Evolutionary conservation across 2,888 invertebrate genomes (phyloP).

Genomic region (Colostygia pectinataria): DNA sequence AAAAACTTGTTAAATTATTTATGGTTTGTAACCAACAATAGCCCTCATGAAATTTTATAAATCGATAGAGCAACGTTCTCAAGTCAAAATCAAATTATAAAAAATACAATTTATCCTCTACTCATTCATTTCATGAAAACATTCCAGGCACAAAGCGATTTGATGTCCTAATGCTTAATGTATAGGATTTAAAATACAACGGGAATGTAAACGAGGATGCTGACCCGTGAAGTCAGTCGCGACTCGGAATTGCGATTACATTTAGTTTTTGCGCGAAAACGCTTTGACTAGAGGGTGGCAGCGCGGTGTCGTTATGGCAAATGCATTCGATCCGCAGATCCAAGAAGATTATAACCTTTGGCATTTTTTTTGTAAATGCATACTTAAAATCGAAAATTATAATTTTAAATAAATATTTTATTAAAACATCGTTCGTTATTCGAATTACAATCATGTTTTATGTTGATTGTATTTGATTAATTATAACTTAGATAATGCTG

Average conservation of each 20-base stretch:
- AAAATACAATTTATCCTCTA: constrained; percentile 14
- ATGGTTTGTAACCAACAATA: too few species aligned
- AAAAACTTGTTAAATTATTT: too few species aligned
- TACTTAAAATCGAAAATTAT: too few species aligned
- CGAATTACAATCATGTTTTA: constrained; percentile 4
- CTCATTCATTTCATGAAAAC: constrained; percentile 1
- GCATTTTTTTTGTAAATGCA: too few species aligned
- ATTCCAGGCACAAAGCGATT: constrained; percentile 5
- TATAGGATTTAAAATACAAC: constrained; percentile 26
- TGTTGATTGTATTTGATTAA: constrained; percentile 22
- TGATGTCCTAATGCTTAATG: not conserved
- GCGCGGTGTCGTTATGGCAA: constrained; percentile 31
- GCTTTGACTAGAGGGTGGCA: constrained; percentile 41
- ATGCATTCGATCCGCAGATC: constrained; percentile 14
- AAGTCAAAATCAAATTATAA: constrained; percentile 5
- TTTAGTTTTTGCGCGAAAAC: constrained; percentile 48
- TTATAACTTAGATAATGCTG: constrained; percentile 14
- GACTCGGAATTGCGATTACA: constrained; percentile 48
- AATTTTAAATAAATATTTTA: not conserved
- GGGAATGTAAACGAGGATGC: constrained; percentile 33
- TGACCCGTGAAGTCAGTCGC: constrained; percentile 44
- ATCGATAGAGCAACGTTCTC: not conserved
- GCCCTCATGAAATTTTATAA: not conserved
- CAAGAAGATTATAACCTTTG: too few species aligned
- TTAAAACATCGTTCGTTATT: not conserved